Conservation (phyloP, 2,797 vertebrate species). For the Xerus rutilus region DNA sequence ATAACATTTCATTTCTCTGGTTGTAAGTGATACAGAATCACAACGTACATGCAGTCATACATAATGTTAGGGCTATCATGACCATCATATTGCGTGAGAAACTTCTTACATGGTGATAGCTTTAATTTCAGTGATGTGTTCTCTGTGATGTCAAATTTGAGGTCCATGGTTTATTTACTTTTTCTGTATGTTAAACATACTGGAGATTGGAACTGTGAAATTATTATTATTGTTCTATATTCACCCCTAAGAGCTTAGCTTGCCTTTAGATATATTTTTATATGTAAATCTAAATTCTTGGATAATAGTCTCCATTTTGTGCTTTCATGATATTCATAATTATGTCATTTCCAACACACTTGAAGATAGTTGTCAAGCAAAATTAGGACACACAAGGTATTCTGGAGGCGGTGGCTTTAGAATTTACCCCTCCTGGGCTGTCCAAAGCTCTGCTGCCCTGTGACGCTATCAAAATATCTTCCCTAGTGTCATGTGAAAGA, state of each 20-base stretch:
- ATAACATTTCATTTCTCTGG: too few species aligned
- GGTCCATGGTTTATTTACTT: neutral
- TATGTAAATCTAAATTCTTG: neutral
- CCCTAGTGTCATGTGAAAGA: neutral
- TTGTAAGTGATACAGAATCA: too few species aligned
- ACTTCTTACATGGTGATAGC: neutral
- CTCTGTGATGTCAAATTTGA: constrained; percentile 5
- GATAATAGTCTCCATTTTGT: neutral
- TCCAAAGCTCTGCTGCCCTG: neutral
- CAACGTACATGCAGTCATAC: too few species aligned
- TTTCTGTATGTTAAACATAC: neutral
- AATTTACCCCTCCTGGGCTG: neutral
- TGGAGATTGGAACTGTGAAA: neutral
- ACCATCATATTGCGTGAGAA: too few species aligned
- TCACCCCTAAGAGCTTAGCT: neutral
- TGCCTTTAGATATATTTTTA: constrained; percentile 17
- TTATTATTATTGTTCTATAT: constrained; percentile 3
- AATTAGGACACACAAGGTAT: neutral
- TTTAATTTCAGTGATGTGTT: neutral
- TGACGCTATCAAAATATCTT: neutral
- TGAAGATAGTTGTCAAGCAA: neutral
- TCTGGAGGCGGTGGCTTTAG: neutral
- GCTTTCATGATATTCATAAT: neutral
- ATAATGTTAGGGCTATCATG: too few species aligned
- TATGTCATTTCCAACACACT: neutral